Evolutionary conservation across 2,113 vertebrate species (phyloP).

Genomic region (Notarius lentiginosus): DNA sequence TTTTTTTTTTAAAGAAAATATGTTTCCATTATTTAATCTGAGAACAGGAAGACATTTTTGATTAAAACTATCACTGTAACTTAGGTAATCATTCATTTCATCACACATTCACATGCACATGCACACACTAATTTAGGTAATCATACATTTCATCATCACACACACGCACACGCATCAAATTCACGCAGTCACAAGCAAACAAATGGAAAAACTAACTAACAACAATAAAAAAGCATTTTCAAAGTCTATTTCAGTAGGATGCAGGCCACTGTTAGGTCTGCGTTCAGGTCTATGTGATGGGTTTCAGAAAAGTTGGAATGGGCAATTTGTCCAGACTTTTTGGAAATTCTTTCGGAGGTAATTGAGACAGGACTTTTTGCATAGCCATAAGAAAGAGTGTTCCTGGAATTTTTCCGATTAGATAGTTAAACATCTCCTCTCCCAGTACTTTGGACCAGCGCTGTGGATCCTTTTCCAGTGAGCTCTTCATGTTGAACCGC

Average conservation of each 20-base stretch:
- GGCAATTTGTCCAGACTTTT: conserved; percentile 81
- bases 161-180: neutral
- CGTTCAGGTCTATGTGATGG: conserved; percentile 59
- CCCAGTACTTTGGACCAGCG: conserved; percentile 78
- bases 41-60: neutral
- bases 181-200: neutral
- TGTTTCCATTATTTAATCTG: neutral
- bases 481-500: conserved; percentile 75
- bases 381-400: conserved; percentile 80
- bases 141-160: neutral
- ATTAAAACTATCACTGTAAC: neutral
- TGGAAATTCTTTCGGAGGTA: conserved; percentile 77
- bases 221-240: no score
- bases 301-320: conserved; percentile 80
- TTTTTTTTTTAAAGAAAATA: neutral
- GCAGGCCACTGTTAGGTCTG: neutral
- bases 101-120: neutral
- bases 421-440: conserved; percentile 77
- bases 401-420: conserved; percentile 75
- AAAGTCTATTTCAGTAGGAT: no score
- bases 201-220: neutral
- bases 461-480: conserved; percentile 70
- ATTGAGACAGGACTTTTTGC: conserved; percentile 78
- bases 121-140: neutral
- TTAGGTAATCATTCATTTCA: neutral